Base-by-base conservation (phyloP, 2,797 vertebrate genomes). In the Zonotrichia albicollis region DNA sequence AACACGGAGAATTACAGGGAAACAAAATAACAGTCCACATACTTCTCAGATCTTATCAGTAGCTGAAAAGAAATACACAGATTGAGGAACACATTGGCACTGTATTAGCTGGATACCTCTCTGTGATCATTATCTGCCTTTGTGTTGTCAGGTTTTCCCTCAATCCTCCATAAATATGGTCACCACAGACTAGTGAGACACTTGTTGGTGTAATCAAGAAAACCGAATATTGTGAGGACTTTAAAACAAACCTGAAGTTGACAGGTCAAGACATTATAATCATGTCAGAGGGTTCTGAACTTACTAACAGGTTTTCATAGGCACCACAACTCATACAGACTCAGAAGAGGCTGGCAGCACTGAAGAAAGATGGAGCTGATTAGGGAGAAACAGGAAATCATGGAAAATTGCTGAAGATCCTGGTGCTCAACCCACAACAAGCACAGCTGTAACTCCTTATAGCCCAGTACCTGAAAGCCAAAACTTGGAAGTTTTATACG, bases 391-490 rank as follows among this genome's bases (percentile, higher is more conserved):
- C 32, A 85, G 72, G 61, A 87, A 94, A 85, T 85, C 27, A 78
- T 0, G 1, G 40, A 50, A 80, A 94, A 85, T 57, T 64, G 48
- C 32, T 60, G 6, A 74, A 74, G 66, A 65, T 85, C 61, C 60
- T 18, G 0, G 38, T 65, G 45, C 45, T 85, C 54, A 77, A 65
- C 20, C 16, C 79, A 80, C 40, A 77, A 54, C 64, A 77, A 80
- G 66, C 34, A 77, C 72, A 96, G 87, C 84, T 92, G 45, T 60
- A 92, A 80, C 26, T 89, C 50, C 78, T 93, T 89, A 73, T 27
- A 65, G 74, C 78, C 51, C 62, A 78, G 46, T 29, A 66, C 43
- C 64, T 74, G 48, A 94, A 77, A 87, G 21, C 4, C 38, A 90
- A 40, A 74, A 74, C 40, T 53, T 93, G 55, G 34, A 73, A 92